These are phyloP conservation scores for Eurois occulta DNA, from an alignment of 2,888 invertebrate species.

Conservation along the genomic window DNA sequence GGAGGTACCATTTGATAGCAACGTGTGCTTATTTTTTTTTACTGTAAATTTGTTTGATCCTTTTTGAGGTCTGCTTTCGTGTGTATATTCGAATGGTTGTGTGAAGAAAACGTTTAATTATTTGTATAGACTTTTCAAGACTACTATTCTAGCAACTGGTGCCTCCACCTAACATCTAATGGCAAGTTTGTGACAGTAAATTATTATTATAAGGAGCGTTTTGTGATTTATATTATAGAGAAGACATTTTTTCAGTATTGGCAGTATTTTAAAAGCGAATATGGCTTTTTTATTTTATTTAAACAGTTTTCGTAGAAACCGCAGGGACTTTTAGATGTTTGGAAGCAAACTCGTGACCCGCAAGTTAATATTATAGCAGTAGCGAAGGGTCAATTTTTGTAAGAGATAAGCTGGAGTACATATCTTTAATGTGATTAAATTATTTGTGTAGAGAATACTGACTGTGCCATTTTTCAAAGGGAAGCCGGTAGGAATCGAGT, in stretches of 20 bases:
- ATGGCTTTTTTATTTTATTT: neutral
- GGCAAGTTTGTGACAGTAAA: conserved; percentile 60
- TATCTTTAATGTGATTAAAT: no score
- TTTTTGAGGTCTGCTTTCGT: no score
- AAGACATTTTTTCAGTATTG: neutral
- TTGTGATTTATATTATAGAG: conserved; percentile 22
- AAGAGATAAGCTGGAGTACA: no score
- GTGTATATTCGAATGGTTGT: neutral
- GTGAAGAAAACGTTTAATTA: neutral
- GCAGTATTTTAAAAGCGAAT: conserved; percentile 1
- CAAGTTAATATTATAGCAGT: rapidly evolving
- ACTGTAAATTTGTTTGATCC: no score
- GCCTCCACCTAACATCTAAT: conserved; percentile 10
- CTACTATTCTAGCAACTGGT: neutral
- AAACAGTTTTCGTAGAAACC: neutral
- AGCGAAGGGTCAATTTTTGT: no score
- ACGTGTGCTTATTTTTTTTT: neutral
- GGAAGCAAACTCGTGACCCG: neutral
- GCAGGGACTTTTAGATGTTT: neutral
- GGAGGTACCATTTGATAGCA: conserved; percentile 7
- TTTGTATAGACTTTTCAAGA: neutral
- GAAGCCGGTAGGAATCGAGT: no score
- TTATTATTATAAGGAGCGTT: conserved; percentile 27
- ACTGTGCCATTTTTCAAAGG: no score
- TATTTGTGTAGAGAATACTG: no score